phyloP scores from a whole-genome alignment of 2,113 vertebrate species.

The Erythrocebus patas region DNA sequence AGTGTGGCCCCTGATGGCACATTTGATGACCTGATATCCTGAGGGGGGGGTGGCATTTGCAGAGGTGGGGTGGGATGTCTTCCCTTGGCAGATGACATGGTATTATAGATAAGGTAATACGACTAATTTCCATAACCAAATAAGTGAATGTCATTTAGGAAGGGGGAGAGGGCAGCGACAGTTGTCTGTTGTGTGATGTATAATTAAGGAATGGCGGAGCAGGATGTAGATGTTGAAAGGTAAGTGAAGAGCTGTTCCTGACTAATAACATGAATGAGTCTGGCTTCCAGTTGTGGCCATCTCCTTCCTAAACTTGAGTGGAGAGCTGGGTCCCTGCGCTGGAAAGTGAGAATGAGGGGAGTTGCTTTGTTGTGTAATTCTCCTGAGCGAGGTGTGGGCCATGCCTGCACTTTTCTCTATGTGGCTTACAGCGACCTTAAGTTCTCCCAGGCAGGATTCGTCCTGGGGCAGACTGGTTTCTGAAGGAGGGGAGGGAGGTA shows the following conservation, averaged over 20 bases:
- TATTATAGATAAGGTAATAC: neutral
- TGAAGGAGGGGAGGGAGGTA: neutral
- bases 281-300: neutral
- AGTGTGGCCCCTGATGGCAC: neutral
- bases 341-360: neutral
- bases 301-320: neutral
- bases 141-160: neutral
- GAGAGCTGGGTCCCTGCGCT: neutral
- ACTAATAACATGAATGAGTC: neutral
- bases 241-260: neutral
- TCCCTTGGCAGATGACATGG: neutral
- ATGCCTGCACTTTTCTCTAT: neutral
- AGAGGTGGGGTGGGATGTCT: neutral
- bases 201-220: neutral
- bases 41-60: neutral
- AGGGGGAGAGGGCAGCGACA: neutral
- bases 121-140: neutral
- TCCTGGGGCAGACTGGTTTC: neutral
- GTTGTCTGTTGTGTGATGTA: neutral
- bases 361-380: neutral
- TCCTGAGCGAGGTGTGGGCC: neutral
- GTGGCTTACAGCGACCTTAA: neutral
- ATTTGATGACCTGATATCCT: neutral
- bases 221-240: neutral
- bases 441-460: neutral